Conservation (phyloP, 2,888 invertebrate species). For the Seira sanloemensis region DNA sequence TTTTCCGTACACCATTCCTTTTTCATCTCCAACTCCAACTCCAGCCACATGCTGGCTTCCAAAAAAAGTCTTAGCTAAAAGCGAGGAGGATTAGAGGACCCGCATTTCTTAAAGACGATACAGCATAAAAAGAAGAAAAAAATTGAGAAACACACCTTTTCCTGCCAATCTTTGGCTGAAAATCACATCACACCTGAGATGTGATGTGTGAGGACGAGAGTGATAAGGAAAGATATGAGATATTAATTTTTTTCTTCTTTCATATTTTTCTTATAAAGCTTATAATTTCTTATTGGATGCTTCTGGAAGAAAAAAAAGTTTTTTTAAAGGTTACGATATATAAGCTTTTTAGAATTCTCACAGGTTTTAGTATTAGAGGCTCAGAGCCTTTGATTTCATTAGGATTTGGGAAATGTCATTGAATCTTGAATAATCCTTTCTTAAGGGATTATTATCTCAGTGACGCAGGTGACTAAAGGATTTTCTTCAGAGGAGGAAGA, state of each 20-base stretch:
- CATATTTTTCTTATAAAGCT: not conserved
- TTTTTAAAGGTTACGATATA: too few species aligned
- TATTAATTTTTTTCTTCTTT: not conserved
- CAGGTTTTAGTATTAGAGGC: too few species aligned
- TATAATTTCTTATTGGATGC: not conserved
- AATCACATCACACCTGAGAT: not conserved
- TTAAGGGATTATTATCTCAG: not conserved
- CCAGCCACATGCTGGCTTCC: not conserved
- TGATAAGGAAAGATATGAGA: too few species aligned
- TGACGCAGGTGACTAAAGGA: not conserved
- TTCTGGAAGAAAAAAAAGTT: too few species aligned
- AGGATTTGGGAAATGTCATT: not conserved
- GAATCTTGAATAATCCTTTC: conserved; percentile 10
- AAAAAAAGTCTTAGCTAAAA: not conserved
- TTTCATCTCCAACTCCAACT: not conserved
- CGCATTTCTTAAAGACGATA: conserved; percentile 4
- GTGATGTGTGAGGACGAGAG: not conserved
- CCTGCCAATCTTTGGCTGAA: not conserved
- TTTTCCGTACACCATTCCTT: too few species aligned
- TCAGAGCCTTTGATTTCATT: too few species aligned
- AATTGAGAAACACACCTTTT: not conserved
- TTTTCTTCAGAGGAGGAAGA: not conserved
- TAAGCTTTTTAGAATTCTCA: too few species aligned
- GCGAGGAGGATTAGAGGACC: not conserved
- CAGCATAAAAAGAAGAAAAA: too few species aligned